Percentiles rank a stretch among this genome's conserved stretches.
These are phyloP conservation scores for Platorchestia sp. DNA, from an alignment of 1,140 invertebrate species.

Conservation along the genomic window DNA sequence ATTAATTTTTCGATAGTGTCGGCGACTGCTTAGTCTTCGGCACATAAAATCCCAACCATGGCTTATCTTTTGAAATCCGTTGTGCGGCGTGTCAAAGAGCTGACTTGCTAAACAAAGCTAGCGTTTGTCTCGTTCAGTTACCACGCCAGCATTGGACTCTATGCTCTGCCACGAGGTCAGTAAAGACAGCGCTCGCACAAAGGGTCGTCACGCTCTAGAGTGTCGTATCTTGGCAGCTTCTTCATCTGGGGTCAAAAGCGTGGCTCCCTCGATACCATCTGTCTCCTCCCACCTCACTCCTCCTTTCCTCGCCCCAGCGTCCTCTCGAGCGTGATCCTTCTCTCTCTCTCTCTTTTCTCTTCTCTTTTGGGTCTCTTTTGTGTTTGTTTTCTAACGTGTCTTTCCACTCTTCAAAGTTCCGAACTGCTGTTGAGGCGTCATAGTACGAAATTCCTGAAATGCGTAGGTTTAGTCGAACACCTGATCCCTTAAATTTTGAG, in stretches of 20 bases:
- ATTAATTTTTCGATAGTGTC: neutral
- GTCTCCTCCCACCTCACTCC: neutral
- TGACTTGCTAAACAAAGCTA: neutral
- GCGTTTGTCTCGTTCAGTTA: neutral
- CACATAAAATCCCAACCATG: neutral
- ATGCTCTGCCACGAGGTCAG: neutral
- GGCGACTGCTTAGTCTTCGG: neutral
- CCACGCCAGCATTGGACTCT: neutral
- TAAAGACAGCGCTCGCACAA: neutral
- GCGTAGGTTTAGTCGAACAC: neutral
- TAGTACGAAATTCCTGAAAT: neutral
- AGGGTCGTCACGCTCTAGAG: slow-evolving; percentile 25
- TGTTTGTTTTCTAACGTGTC: neutral
- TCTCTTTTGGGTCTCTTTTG: neutral
- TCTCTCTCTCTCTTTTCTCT: neutral
- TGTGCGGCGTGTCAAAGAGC: neutral
- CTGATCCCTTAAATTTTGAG: neutral
- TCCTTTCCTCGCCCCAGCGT: neutral
- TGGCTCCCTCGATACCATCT: slow-evolving; percentile 26
- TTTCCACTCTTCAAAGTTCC: neutral
- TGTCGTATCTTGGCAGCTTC: slow-evolving; percentile 39
- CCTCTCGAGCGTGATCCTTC: neutral
- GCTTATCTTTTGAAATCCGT: neutral
- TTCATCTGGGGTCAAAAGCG: slow-evolving; percentile 45
- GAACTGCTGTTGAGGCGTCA: neutral